Evolutionary conservation across 2,888 invertebrate species (phyloP), one percentile per base, ranked within the genome.

Genomic region (Argyresthia albistria): DNA sequence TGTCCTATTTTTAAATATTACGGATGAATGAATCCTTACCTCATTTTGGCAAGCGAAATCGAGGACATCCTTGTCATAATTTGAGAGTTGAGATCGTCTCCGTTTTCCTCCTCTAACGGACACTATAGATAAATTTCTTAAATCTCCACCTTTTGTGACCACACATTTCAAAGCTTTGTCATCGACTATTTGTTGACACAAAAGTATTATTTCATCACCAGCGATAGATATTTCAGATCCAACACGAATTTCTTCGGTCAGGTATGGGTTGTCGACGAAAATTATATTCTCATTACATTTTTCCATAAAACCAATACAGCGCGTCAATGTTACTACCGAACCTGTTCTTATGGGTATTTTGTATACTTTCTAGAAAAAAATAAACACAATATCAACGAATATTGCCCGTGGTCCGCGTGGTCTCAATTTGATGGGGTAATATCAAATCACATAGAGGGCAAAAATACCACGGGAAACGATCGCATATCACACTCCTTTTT

Each of bases 201-300:
- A 25, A n/a, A 75, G 42, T 49, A 64, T 52, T 6, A 76, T 59
- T 57, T 68, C 66, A 8, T 67, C 66, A 54, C 63, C 55, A 9
- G 55, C 57, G 46, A 76, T 59, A 12, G 56, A 58, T 54, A 76
- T 63, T 51, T 66, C 62, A 54, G 58, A 66, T 43, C 69, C 75
- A 15, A 68, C 53, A 57, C 57, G 57, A 1, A 63, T 56, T 35
- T 74, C 71, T 0, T 53, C 36, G 7, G 58, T 57, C 25, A 76
- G 43, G 49, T 63, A 53, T 1, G 63, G 59, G 56, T 70, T 66
- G 51, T 76, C 73, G 1, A 76, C 58, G 36, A 67, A 77, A 56
- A 77, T 69, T 50, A 47, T 54, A 0, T 46, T 36, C 16, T 56
- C 52, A 52, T 63, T 73, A 54, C 77, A 76, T 57, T 64, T 67